Evolutionary conservation across 2,113 vertebrate species (phyloP), one percentile per base, ranked within the genome.

Genomic region (Colaptes auratus): DNA sequence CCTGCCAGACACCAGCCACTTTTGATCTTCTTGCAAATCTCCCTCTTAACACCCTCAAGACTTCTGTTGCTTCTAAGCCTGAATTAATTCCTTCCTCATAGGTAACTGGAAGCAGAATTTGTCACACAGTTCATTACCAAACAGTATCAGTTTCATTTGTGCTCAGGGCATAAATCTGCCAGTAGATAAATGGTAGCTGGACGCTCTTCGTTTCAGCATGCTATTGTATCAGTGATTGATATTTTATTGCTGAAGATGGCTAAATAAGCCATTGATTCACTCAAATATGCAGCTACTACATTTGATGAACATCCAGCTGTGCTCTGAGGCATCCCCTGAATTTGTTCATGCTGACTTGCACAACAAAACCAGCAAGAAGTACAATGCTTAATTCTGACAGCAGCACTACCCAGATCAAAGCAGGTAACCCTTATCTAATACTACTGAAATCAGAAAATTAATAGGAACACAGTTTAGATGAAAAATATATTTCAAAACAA

Each of bases 401-500:
- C 39, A 83, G 61, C 39, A 77, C n/a, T 56, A 88, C n/a, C 20
- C 65, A 31, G 20, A 94, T 90, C 82, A 94, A 91, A 92, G 82
- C 0, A 4, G 9, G 48, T 48, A 65, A 78, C 36, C 44, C 85
- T 66, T 83, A 83, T 78, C 77, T 92, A 56, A 46, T 48, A 77
- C n/a, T n/a, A 86, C 69, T 35, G 65, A 77, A 91, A 70, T 52
- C n/a, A 77, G 35, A 85, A 89, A 89, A 91, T 86, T 48, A 85
- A 48, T 74, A 83, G 3, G 15, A 89, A 67, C 30, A 25, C 24
- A 74, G 33, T 69, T 91, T 55, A 83, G 61, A 92, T 67, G 74
- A 86, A 86, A 92, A 91, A 27, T 15, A 4, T 82, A 89, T 60
- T 91, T 91, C 70, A 90, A 92, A 88, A 48, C 23, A 83, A 88